phyloP scores from a whole-genome alignment of 1,140 invertebrate genomes.

The Aradophagus sp. region DNA sequence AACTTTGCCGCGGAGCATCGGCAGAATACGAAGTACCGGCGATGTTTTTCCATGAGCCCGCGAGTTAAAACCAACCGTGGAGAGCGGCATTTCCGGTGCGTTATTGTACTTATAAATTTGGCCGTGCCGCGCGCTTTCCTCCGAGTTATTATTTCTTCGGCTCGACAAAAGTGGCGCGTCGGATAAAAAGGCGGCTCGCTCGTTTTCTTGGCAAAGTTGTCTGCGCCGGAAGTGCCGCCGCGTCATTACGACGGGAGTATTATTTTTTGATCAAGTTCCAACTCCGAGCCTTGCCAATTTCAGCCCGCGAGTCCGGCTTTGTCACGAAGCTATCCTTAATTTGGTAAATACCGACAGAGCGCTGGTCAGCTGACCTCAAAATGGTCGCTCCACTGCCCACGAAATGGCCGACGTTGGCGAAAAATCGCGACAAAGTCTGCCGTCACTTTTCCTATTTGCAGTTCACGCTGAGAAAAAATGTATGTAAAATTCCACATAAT shows the following conservation, averaged over 20 bases:
- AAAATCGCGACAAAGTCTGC: no score
- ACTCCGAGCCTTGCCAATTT: constrained; percentile 50
- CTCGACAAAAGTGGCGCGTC: constrained; percentile 27
- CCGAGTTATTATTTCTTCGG: constrained; percentile 46
- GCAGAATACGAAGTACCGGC: constrained; percentile 44
- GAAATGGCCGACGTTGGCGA: no score
- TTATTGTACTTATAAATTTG: constrained; percentile 46
- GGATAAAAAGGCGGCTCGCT: constrained; percentile 23
- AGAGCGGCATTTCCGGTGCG: constrained; percentile 3
- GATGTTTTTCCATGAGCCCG: constrained; percentile 32
- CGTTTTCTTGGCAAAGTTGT: constrained; percentile 39
- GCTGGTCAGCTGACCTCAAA: constrained; percentile 48
- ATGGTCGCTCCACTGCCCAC: no score
- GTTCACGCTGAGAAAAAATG: no score
- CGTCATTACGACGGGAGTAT: constrained; percentile 61
- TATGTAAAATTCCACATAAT: no score
- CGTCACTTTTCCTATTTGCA: no score
- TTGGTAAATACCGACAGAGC: constrained; percentile 66
- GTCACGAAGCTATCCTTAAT: constrained; percentile 60
- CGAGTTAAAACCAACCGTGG: constrained; percentile 15
- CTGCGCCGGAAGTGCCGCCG: constrained; percentile 26
- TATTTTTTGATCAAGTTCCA: constrained; percentile 65
- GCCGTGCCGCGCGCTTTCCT: constrained; percentile 19
- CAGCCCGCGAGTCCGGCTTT: constrained; percentile 38
- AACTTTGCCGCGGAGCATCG: constrained; percentile 24